Evolutionary conservation across 1,140 invertebrate genomes (phyloP), one percentile per base, ranked within the genome.

Genomic region (Doryteuthis pealeii): DNA sequence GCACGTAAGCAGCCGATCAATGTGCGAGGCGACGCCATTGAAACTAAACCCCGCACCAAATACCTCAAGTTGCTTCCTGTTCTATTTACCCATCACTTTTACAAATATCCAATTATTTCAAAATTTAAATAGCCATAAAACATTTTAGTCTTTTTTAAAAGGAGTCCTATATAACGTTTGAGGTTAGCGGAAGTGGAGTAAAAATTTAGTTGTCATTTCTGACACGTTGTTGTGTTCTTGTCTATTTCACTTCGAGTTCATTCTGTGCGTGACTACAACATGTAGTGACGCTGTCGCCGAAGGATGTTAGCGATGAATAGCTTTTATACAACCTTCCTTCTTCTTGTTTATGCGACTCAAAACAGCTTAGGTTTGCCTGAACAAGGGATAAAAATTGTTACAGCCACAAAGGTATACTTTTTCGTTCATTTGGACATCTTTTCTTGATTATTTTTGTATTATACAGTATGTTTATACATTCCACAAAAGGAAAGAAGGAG

Each of bases 1-100:
- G 18, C 54, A 62, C 54, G 54, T 62, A 62, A 62, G 54, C 54
- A 62, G 54, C 54, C 54, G 54, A 62, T 62, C 54, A 28, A 62
- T 62, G 5, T 22, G 22, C 18, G 6, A 22, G 22, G 22, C 18
- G 54, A 8, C 54, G 54, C 18, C 54, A 62, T 62, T 62, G 54
- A 62, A n/a, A 5, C 10, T 62, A 14, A 62, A 22, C 18, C 18
- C 54, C 54, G 54, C 54, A 62, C 54, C 18, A 12, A 62, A 62
- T n/a, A n/a, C n/a, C n/a, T n/a, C n/a, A n/a, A 8, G 26, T 62
- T 5, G 18, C 18, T 62, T 62, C 35, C 35, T 3, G 35, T 40
- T 40, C 35, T 5, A 10, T 40, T 40, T 40, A 5, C 10, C 10
- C 35, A 40, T 5, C 35, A 40, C 10, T n/a, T 40, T 40, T 40